Base-by-base conservation (phyloP, 2,888 invertebrate genomes). In the Clunio marinus region DNA sequence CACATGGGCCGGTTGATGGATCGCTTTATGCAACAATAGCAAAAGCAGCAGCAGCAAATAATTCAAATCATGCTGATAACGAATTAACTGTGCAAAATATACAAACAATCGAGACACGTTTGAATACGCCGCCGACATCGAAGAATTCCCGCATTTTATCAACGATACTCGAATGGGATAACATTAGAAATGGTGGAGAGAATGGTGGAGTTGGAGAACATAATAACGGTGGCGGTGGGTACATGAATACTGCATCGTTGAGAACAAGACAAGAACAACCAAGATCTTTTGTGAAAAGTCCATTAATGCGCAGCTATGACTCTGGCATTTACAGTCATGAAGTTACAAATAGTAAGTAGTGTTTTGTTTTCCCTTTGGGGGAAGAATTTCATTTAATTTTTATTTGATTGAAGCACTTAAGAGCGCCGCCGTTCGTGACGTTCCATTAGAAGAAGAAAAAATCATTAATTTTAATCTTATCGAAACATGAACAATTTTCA, bases 1-100 rank as follows among this genome's bases (percentile, higher is more conserved):
- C 89, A 57, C 88, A 88, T 77, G 92, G 91, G 45, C 93, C 93
- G 55, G 82, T 93, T 74, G 93, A 93, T 86, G 93, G 93, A 73
- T 93, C 92, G 74, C 86, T 93, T 74, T 93, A 94, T 84, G 93
- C 93, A 72, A 86, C 86, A 69, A 86, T 86, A 72, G 77, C 79
- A 45, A 80, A 80, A 41, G 25, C 35, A 20, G 13, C n/a, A 22
- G 15, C 55, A 35, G 32, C 46, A 13, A 10, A 20, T 22, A 46
- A 32, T 17, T 13, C 45, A 20, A 28, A 51, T 55, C 71, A 79
- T 79, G 71, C 77, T 77, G 72, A 79, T 79, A 72, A 72, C 78
- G 70, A 79, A 27, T 27, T 68, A 37, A 68, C 68, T 13, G 17
- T 58, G 17, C 57, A 58, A 20, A 68, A 68, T 41, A 58, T 68